Evolutionary conservation across 1,140 invertebrate species (phyloP).

Genomic region (Aradophagus sp.): DNA sequence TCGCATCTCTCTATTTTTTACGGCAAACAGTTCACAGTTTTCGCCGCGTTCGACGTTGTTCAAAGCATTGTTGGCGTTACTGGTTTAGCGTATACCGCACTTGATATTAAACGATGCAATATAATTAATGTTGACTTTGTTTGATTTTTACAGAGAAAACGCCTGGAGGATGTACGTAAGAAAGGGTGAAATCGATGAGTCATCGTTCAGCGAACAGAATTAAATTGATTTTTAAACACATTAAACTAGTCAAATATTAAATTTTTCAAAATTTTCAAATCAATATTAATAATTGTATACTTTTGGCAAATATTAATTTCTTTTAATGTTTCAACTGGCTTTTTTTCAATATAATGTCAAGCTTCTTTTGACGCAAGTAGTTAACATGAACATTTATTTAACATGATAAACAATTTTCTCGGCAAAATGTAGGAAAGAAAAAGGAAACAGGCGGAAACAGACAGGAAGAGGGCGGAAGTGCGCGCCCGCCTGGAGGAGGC

Average conservation of each 20-base stretch:
- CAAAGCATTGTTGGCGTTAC: no score
- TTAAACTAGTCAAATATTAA: no score
- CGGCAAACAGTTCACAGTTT: no score
- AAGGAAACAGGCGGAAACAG: conserved; percentile 94
- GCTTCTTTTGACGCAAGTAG: not conserved
- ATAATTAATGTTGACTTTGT: conserved; percentile 46
- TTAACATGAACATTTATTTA: not conserved
- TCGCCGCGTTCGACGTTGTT: no score
- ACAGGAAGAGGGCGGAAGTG: conserved; percentile 95
- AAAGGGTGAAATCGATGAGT: conserved; percentile 30
- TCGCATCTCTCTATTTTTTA: no score
- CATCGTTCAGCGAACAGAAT: conserved; percentile 8
- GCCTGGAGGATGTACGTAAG: conserved; percentile 78
- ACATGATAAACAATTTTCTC: not conserved
- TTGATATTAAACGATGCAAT: conserved; percentile 5
- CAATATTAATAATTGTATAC: no score
- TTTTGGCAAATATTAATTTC: not conserved
- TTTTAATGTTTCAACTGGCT: not conserved
- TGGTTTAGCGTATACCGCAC: no score
- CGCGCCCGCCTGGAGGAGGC: conserved; percentile 96
- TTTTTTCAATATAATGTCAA: not conserved
- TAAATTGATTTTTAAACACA: not conserved
- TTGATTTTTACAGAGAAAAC: conserved; percentile 77
- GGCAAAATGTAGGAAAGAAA: conserved; percentile 85
- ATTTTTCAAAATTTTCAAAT: conserved; percentile 1